Evolutionary conservation across 2,113 vertebrate genomes (phyloP).

Genomic region (Tragelaphus strepsiceros): DNA sequence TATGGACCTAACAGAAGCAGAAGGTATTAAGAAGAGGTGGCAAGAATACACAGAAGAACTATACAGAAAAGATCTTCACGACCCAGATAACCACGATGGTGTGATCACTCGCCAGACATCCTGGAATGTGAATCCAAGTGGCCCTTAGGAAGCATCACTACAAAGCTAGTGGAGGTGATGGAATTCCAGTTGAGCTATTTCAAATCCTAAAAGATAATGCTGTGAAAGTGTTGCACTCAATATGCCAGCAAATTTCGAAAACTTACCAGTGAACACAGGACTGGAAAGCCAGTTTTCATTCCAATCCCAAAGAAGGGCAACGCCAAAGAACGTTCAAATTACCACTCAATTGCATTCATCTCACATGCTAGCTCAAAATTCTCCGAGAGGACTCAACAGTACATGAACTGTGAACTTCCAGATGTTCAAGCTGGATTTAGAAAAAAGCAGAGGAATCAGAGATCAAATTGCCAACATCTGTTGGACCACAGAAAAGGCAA

Average conservation of each 20-base stretch:
- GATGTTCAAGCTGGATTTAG: background rate
- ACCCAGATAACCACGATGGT: background rate
- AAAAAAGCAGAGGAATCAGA: background rate
- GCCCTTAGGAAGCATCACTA: background rate
- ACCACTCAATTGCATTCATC: background rate
- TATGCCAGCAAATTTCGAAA: background rate
- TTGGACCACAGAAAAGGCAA: background rate
- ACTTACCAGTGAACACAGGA: background rate
- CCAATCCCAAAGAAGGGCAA: background rate
- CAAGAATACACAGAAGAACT: background rate
- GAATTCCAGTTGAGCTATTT: background rate
- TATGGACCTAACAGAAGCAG: background rate
- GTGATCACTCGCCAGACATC: background rate
- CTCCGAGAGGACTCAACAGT: background rate
- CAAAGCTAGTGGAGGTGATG: background rate
- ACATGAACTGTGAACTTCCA: background rate
- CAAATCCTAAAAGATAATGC: background rate
- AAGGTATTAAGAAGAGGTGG: background rate
- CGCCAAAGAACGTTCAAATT: background rate
- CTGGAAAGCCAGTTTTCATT: background rate
- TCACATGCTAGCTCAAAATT: background rate
- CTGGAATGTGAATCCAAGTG: background rate
- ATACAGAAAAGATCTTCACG: fast-evolving
- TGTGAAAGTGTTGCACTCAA: background rate
- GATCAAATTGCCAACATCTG: background rate